phyloP scores from a whole-genome alignment of 2,888 invertebrate species.

The Panzeria rudis region DNA sequence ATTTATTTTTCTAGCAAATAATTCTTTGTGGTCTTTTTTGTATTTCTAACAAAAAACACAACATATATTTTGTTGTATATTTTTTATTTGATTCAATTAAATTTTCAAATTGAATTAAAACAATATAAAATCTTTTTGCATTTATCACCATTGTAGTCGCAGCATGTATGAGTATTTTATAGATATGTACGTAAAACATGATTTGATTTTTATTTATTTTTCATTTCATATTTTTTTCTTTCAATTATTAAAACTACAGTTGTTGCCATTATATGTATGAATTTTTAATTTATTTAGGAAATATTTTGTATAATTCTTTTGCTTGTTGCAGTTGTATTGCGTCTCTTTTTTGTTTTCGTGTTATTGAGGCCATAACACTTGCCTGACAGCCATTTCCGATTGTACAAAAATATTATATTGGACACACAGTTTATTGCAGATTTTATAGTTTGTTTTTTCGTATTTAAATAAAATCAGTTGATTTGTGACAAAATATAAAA shows the following conservation, averaged over 20 bases:
- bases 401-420: constrained; percentile 20
- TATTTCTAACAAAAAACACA: constrained; percentile 1
- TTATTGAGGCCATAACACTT: constrained; percentile 64
- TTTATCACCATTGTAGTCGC: constrained; percentile 17
- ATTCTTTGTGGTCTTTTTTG: constrained; percentile 5
- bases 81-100: constrained; percentile 20
- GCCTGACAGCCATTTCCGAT: constrained; percentile 66
- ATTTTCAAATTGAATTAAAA: constrained; percentile 31
- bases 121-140: constrained; percentile 36
- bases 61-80: constrained; percentile 10
- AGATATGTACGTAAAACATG: constrained; percentile 34
- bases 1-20: constrained; percentile 39
- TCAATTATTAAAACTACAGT: constrained; percentile 35
- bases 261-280: constrained; percentile 9
- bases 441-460: constrained; percentile 18
- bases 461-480: constrained; percentile 36
- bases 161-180: constrained; percentile 18
- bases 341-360: constrained; percentile 11
- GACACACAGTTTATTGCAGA: not conserved
- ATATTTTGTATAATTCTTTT: constrained; percentile 42
- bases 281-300: constrained; percentile 46
- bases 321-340: constrained; percentile 14
- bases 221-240: constrained; percentile 3
- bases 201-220: constrained; percentile 38
- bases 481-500: not conserved